Conservation (phyloP, 2,888 invertebrate species). For the Pyrgus malvae region DNA sequence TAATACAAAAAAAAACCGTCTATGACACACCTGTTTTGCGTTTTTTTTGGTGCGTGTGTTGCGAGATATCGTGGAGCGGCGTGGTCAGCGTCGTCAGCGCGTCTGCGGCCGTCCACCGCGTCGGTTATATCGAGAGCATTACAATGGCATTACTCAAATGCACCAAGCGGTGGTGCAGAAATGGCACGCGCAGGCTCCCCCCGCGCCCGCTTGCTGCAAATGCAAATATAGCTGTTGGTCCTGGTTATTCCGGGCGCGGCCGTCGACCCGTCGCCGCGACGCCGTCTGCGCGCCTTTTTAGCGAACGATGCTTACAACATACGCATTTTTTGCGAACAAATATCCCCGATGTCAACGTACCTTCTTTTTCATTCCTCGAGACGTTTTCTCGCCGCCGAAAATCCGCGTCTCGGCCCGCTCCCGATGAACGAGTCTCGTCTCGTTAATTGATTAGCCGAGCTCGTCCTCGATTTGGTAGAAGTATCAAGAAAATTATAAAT, state of each 20-base stretch:
- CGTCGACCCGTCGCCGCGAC: constrained; percentile 81
- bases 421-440: constrained; percentile 35
- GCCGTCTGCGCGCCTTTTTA: constrained; percentile 81
- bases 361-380: constrained; percentile 37
- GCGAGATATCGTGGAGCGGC: constrained; percentile 18
- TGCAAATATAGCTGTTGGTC: constrained; percentile 80
- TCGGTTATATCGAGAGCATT: constrained; percentile 77
- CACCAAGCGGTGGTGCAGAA: constrained; percentile 79
- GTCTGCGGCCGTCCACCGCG: constrained; percentile 63
- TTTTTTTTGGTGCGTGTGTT: not conserved
- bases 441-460: constrained; percentile 36
- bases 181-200: constrained; percentile 74
- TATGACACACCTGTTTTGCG: not conserved
- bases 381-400: constrained; percentile 31
- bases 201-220: constrained; percentile 64
- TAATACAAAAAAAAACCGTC: not conserved
- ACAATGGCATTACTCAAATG: constrained; percentile 81
- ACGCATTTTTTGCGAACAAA: constrained; percentile 72
- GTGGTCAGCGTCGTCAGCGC: constrained; percentile 60
- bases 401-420: constrained; percentile 31
- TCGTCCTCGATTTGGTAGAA: constrained; percentile 28
- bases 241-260: constrained; percentile 78
- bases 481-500: constrained; percentile 34
- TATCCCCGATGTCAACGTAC: constrained; percentile 70
- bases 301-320: constrained; percentile 72